Percentiles rank a stretch among this genome's conserved stretches.
Conservation (phyloP, 2,113 vertebrate genomes). For the Rhegmatorhina hoffmannsi region DNA sequence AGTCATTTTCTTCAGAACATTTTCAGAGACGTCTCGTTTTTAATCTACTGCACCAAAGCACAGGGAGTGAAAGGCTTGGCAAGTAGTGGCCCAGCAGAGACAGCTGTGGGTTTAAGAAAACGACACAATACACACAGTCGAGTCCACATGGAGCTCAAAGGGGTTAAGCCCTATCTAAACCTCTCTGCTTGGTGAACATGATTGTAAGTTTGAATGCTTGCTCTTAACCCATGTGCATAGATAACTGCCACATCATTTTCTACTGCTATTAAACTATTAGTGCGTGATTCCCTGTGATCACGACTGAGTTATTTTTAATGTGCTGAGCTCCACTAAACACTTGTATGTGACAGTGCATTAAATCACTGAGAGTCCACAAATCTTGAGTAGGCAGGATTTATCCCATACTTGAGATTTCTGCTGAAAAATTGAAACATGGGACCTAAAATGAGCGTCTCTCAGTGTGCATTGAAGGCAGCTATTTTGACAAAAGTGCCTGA, state of each 20-base stretch:
- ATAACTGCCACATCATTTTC: not conserved
- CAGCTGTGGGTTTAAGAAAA: not conserved
- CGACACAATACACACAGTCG: no score
- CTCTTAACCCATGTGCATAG: not conserved
- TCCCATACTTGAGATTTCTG: not conserved
- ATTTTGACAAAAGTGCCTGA: slow-evolving; percentile 10
- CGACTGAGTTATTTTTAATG: not conserved
- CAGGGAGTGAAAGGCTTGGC: not conserved
- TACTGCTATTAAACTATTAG: not conserved
- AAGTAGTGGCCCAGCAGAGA: not conserved
- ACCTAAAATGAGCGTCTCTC: not conserved
- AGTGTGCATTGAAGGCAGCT: not conserved
- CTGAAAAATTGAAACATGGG: not conserved
- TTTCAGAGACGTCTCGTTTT: not conserved
- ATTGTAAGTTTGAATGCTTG: not conserved
- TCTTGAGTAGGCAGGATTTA: not conserved
- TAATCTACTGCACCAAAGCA: not conserved
- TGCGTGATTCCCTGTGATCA: not conserved
- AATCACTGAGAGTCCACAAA: not conserved
- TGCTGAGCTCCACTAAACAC: not conserved
- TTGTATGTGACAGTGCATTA: not conserved
- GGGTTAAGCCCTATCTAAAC: not conserved
- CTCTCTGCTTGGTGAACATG: not conserved
- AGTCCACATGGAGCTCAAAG: not conserved
- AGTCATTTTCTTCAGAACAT: not conserved